Percentiles rank a stretch among this genome's conserved stretches.
phyloP scores from a whole-genome alignment of 2,888 invertebrate genomes.

The Acleris cristana region DNA sequence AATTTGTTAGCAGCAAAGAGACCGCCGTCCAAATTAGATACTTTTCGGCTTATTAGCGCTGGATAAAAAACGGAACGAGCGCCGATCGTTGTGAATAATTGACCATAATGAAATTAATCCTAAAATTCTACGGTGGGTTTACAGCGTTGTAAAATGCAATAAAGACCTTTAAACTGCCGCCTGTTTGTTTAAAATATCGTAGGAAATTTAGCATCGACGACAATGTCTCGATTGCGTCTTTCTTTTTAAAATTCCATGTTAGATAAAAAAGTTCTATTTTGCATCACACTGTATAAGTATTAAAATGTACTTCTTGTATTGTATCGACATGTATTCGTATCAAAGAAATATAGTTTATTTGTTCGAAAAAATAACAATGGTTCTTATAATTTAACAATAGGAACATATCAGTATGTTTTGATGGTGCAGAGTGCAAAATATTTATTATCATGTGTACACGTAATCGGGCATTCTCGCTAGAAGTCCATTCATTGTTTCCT shows the following conservation, averaged over 20 bases:
- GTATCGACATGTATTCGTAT: no score
- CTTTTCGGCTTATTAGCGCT: slow-evolving; percentile 81
- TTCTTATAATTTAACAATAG: no score
- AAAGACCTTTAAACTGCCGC: slow-evolving; percentile 76
- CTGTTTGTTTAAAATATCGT: slow-evolving; percentile 49
- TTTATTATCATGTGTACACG: no score
- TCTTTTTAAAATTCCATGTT: not conserved
- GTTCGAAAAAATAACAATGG: no score
- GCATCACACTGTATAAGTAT: no score
- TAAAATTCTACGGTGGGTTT: slow-evolving; percentile 83
- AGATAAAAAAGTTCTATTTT: no score
- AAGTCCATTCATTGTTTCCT: slow-evolving; percentile 1
- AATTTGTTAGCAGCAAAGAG: slow-evolving; percentile 81
- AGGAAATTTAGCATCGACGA: slow-evolving; percentile 24
- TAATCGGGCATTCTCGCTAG: not conserved
- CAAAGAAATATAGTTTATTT: no score
- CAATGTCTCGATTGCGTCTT: not conserved
- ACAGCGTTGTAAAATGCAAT: slow-evolving; percentile 81
- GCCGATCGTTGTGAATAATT: slow-evolving; percentile 81
- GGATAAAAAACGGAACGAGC: slow-evolving; percentile 74
- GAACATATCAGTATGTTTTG: no score
- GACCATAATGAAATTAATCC: slow-evolving; percentile 84
- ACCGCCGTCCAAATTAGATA: slow-evolving; percentile 81
- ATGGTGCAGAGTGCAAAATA: no score
- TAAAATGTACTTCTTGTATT: no score